Evolutionary conservation across 2,113 vertebrate genomes (phyloP).

Genomic region (Vulpes lagopus): DNA sequence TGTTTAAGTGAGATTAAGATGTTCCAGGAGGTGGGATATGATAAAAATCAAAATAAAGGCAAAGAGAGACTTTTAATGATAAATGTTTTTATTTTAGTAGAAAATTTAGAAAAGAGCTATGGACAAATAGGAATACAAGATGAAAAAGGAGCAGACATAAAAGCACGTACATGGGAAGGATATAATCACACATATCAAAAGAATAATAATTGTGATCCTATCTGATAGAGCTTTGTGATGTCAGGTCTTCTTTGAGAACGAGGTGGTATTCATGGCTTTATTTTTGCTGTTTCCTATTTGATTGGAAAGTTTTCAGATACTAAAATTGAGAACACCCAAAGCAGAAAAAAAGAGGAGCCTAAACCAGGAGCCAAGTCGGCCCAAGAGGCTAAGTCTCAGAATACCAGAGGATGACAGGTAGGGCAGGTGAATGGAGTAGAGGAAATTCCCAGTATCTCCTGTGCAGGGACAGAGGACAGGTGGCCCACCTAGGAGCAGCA

Average conservation of each 20-base stretch:
- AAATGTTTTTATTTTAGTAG: neutral
- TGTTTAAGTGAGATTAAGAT: neutral
- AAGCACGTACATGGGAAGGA: neutral
- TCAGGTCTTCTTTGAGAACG: fast-evolving
- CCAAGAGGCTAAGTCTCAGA: neutral
- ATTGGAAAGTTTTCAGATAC: neutral
- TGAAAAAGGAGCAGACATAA: neutral
- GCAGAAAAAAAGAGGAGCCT: neutral
- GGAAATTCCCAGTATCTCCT: neutral
- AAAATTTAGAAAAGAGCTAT: neutral
- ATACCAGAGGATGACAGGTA: neutral
- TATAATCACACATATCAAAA: fast-evolving
- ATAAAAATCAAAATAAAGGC: neutral
- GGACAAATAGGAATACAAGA: neutral
- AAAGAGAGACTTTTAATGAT: neutral
- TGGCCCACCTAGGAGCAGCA: neutral
- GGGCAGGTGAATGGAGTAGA: neutral
- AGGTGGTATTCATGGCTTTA: fast-evolving
- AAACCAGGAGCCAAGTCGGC: neutral
- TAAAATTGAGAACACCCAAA: neutral
- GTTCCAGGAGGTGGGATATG: neutral
- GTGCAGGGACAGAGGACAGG: neutral
- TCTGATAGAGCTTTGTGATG: fast-evolving
- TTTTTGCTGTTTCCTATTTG: neutral
- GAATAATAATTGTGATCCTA: fast-evolving